Evolutionary conservation across 2,888 invertebrate species (phyloP).

Genomic region (Dicyrtoma fusca): DNA sequence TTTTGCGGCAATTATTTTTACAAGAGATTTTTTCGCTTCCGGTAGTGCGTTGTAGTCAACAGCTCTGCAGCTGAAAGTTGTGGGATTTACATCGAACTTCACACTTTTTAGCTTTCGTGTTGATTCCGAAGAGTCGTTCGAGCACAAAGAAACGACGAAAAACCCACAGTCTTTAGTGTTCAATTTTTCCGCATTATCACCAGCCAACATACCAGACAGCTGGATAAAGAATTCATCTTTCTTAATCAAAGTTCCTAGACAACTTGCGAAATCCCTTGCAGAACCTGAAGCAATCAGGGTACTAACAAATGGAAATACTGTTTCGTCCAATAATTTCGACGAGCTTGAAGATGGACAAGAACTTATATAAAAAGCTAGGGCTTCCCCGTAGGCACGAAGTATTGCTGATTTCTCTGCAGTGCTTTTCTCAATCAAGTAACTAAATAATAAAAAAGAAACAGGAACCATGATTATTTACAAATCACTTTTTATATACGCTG

Average conservation of each 20-base stretch:
- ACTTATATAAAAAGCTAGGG: conserved; percentile 40
- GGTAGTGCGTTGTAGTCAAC: conserved; percentile 16
- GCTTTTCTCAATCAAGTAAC: conserved; percentile 43
- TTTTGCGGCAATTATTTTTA: not conserved
- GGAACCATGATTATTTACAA: no score
- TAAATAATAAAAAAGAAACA: not conserved
- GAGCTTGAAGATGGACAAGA: not conserved
- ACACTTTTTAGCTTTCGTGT: not conserved
- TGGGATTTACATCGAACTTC: conserved; percentile 7
- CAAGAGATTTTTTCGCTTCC: conserved; percentile 11
- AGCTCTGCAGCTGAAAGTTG: not conserved
- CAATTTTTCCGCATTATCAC: not conserved
- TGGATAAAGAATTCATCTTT: conserved; percentile 34
- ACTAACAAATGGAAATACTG: conserved; percentile 41
- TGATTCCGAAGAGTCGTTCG: not conserved
- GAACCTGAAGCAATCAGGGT: conserved; percentile 27
- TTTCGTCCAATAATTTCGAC: conserved; percentile 28
- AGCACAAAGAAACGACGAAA: conserved; percentile 41
- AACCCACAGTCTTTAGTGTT: conserved; percentile 37
- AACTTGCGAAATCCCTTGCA: conserved; percentile 41
- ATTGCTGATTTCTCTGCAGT: conserved; percentile 46
- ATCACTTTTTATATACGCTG: no score
- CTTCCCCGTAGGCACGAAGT: conserved; percentile 46
- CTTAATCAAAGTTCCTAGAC: conserved; percentile 40
- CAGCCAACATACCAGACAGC: conserved; percentile 29